Base-by-base conservation (phyloP, 2,113 vertebrate species). In the Boleophthalmus pectinirostris region DNA sequence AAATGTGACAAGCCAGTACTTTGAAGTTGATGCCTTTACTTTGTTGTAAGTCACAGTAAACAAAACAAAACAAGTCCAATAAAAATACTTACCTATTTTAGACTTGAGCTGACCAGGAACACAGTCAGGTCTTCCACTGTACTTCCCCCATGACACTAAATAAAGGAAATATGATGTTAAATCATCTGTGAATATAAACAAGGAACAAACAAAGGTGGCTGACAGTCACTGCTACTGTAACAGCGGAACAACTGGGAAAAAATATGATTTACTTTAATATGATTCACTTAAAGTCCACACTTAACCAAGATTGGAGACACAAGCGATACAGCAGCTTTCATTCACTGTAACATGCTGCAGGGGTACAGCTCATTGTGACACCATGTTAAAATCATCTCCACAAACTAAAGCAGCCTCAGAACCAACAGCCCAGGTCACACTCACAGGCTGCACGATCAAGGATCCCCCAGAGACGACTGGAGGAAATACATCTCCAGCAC, bases 71-170 rank as follows among this genome's bases (percentile, higher is more conserved):
- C 45, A 0, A 10, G 53, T 33, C 54, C 0, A 23, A 14, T 23
- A n/a, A 43, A 72, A 64, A 74, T 16, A 73, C 71, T 82, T 63
- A 74, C 75, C 57, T 68, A 54, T 38, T 78, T 23, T 53, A 20
- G 58, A 10, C 53, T 68, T 29, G 47, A 20, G 5, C 45, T 51
- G 5, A 15, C 18, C 21, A 23, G 33, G 56, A 14, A 9, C 5
- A 15, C 38, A 43, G 45, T 63, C 49, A 23, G 16, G n/a, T 16
- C 1, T 12, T 8, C 64, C 14, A 38, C 64, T 38, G 61, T 2
- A 0, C 25, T 67, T 63, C 76, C 63, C 68, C 57, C 38, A 25
- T 58, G 15, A 69, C 23, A 57, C 47, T 66, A 69, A 38, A 15
- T 15, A 24, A 63, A 38, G 10, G 25, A 20, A 29, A 23, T 56